phyloP scores from a whole-genome alignment of 2,888 invertebrate genomes.

The Platynereis dumerilii region DNA sequence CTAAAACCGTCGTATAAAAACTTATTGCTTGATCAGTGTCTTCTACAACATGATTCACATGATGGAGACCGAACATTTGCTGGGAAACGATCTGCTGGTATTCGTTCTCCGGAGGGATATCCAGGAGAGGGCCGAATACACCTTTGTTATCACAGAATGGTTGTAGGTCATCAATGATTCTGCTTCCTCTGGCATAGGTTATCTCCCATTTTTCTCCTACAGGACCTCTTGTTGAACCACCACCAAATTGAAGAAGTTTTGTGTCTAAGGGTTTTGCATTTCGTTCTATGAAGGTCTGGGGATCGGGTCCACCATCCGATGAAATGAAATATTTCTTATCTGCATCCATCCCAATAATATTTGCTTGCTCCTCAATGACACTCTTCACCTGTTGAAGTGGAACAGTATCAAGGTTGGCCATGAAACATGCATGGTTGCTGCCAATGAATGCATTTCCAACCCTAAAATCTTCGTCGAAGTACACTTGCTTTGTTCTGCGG shows the following conservation, averaged over 20 bases:
- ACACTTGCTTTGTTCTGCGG: neutral
- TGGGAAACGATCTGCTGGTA: neutral
- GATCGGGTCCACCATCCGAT: neutral
- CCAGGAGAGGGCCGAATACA: neutral
- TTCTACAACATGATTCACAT: neutral
- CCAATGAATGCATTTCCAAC: neutral
- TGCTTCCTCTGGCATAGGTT: neutral
- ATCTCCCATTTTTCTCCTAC: neutral
- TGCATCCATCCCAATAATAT: too few species aligned
- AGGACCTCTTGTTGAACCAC: neutral
- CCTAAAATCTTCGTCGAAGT: neutral
- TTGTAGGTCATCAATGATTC: neutral
- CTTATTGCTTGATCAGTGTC: neutral
- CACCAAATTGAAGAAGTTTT: neutral
- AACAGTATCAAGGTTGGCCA: neutral
- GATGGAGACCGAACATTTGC: neutral
- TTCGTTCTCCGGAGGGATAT: neutral
- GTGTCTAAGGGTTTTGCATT: neutral
- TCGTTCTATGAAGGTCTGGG: neutral
- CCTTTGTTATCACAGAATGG: conserved; percentile 5
- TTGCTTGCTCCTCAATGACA: too few species aligned
- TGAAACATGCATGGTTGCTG: neutral
- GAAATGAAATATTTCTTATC: too few species aligned
- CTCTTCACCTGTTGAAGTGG: neutral
- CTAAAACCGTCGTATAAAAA: neutral